Evolutionary conservation across 2,888 invertebrate genomes (phyloP).

Genomic region (Polyommatus iphigenia): DNA sequence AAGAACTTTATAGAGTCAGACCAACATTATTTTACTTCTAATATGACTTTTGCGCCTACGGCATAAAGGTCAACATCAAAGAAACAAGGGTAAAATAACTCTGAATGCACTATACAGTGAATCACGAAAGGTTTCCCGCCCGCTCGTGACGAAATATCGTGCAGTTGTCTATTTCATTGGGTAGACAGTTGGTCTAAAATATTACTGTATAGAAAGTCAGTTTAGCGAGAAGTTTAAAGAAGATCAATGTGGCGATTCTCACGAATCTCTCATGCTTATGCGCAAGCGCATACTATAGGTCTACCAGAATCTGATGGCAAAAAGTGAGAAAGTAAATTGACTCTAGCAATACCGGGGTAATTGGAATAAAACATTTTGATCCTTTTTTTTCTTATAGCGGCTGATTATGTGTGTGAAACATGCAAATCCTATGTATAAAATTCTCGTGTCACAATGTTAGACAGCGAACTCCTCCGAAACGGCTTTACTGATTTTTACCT

Average conservation of each 20-base stretch:
- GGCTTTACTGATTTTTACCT: too few relatives aligned
- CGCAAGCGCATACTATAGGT: background rate
- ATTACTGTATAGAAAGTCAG: background rate
- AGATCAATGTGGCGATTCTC: background rate
- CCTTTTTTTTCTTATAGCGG: too few relatives aligned
- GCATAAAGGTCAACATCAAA: background rate
- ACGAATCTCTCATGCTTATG: background rate
- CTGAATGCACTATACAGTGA: background rate
- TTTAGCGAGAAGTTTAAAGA: background rate
- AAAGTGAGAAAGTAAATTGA: too few relatives aligned
- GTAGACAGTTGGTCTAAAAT: background rate
- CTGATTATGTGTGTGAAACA: too few relatives aligned
- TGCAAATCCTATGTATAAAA: too few relatives aligned
- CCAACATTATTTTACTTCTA: background rate
- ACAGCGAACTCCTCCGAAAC: too few relatives aligned
- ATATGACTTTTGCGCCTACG: background rate
- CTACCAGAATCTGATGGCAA: too few relatives aligned
- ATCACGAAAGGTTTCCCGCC: background rate
- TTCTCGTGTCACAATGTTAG: too few relatives aligned
- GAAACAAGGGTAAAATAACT: background rate
- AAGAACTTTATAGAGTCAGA: background rate
- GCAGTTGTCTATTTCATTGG: slow-evolving; percentile 1
- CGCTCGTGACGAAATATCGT: slow-evolving; percentile 1
- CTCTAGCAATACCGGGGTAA: too few relatives aligned
- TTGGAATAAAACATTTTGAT: too few relatives aligned